Conservation (phyloP, 2,797 vertebrate species). For the Sarcophilus harrisii region DNA sequence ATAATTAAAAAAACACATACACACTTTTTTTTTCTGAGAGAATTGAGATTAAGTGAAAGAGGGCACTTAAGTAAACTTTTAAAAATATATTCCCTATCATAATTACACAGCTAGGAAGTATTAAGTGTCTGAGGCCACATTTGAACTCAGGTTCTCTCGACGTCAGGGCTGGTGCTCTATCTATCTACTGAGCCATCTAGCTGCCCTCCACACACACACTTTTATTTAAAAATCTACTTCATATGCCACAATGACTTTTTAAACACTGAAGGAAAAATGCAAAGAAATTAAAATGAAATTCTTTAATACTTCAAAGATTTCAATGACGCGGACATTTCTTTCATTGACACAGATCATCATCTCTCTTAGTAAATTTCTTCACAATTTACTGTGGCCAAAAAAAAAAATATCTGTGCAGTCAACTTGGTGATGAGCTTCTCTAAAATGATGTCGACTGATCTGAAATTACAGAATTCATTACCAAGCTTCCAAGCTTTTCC, state of each 20-base stretch:
- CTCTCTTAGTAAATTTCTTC: not conserved
- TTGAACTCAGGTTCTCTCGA: too few species aligned
- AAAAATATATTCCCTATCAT: too few species aligned
- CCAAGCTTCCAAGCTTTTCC: not conserved
- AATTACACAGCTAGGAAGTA: too few species aligned
- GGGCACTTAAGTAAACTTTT: too few species aligned
- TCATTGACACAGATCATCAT: not conserved
- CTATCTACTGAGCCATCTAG: too few species aligned
- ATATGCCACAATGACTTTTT: not conserved
- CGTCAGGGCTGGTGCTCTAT: too few species aligned
- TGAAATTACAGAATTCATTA: not conserved
- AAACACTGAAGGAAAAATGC: not conserved
- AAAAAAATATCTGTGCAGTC: not conserved
- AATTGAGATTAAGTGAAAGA: too few species aligned
- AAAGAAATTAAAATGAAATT: constrained; percentile 47
- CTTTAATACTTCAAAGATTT: not conserved
- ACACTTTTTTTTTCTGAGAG: too few species aligned
- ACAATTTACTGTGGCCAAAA: not conserved
- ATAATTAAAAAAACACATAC: too few species aligned
- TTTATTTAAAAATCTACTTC: not conserved
- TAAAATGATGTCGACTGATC: not conserved
- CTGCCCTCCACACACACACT: too few species aligned
- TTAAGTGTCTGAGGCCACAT: too few species aligned
- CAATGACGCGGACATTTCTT: not conserved
- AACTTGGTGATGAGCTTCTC: not conserved